phyloP scores from a whole-genome alignment of 2,888 invertebrate genomes.

The Dryobotodes eremita region DNA sequence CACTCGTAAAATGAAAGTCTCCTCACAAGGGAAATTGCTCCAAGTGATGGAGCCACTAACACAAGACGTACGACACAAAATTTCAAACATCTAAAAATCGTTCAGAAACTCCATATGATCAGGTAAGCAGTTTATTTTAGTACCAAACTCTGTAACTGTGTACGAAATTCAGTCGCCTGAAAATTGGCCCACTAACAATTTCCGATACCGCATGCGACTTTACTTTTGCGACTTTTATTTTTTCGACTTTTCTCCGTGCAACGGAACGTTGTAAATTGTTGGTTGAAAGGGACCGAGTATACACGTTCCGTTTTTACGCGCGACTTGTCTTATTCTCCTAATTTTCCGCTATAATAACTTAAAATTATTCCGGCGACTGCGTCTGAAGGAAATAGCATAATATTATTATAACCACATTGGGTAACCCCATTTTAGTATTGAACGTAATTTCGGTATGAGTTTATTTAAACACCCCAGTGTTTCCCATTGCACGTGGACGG shows the following conservation, averaged over 20 bases:
- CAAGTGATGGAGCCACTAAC: slow-evolving; percentile 46
- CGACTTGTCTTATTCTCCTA: slow-evolving; percentile 70
- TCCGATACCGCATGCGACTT: slow-evolving; percentile 48
- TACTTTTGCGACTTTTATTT: slow-evolving; percentile 32
- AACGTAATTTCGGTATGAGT: slow-evolving; percentile 42
- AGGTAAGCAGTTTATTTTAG: slow-evolving; percentile 57
- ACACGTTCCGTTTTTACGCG: slow-evolving; percentile 70
- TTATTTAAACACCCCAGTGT: slow-evolving; percentile 3
- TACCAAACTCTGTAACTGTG: slow-evolving; percentile 54
- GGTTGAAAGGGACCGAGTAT: slow-evolving; percentile 64
- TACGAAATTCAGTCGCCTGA: slow-evolving; percentile 38
- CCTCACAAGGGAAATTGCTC: slow-evolving; percentile 58
- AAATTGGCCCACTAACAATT: slow-evolving; percentile 48
- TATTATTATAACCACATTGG: slow-evolving; percentile 69
- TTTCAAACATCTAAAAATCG: slow-evolving; percentile 50
- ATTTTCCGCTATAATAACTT: slow-evolving; percentile 75
- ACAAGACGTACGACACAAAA: slow-evolving; percentile 46
- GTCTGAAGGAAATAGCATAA: slow-evolving; percentile 66
- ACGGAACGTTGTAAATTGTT: slow-evolving; percentile 46
- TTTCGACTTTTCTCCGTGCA: slow-evolving; percentile 24
- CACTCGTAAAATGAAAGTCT: slow-evolving; percentile 54
- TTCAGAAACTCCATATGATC: slow-evolving; percentile 42
- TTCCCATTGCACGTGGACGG: not conserved
- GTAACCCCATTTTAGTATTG: slow-evolving; percentile 62
- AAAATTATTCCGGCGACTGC: slow-evolving; percentile 69